Percentiles rank a stretch among this genome's conserved stretches.
Conservation (phyloP, 2,888 invertebrate species). For the Pherbina coryleti region DNA sequence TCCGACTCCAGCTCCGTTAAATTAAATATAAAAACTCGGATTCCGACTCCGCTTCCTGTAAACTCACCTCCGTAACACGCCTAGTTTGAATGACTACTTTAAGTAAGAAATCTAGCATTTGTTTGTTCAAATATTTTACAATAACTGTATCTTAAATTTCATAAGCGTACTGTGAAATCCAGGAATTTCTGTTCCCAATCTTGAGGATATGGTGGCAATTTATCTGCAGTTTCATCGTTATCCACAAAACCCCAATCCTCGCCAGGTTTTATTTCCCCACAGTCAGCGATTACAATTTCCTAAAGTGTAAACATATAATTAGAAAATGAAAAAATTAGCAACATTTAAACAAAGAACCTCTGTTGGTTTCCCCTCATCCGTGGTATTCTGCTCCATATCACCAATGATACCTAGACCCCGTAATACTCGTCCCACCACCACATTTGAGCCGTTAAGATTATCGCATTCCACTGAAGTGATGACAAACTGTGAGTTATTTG, state of each 20-base stretch:
- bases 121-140: too few species aligned
- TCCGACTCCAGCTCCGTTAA: too few species aligned
- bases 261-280: constrained; percentile 77
- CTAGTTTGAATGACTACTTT: too few species aligned
- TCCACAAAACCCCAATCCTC: constrained; percentile 78
- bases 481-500: constrained; percentile 96
- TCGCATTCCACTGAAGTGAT: constrained; percentile 82
- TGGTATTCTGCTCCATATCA: constrained; percentile 77
- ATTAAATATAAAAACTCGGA: too few species aligned
- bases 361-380: constrained; percentile 73
- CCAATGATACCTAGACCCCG: constrained; percentile 80
- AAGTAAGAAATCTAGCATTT: too few species aligned
- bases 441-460: constrained; percentile 85
- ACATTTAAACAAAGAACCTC: constrained; percentile 66
- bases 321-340: not conserved
- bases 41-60: too few species aligned
- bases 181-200: constrained; percentile 74
- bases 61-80: too few species aligned
- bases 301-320: constrained; percentile 57
- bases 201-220: constrained; percentile 81
- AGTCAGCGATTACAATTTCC: constrained; percentile 78
- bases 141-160: too few species aligned
- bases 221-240: constrained; percentile 79
- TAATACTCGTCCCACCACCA: constrained; percentile 84
- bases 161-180: constrained; percentile 56